A percentile compares a stretch with the other conserved stretches of the same genome.
These are phyloP conservation scores for Listronotus oregonensis DNA, from an alignment of 1,140 invertebrate species.

Conservation along the genomic window DNA sequence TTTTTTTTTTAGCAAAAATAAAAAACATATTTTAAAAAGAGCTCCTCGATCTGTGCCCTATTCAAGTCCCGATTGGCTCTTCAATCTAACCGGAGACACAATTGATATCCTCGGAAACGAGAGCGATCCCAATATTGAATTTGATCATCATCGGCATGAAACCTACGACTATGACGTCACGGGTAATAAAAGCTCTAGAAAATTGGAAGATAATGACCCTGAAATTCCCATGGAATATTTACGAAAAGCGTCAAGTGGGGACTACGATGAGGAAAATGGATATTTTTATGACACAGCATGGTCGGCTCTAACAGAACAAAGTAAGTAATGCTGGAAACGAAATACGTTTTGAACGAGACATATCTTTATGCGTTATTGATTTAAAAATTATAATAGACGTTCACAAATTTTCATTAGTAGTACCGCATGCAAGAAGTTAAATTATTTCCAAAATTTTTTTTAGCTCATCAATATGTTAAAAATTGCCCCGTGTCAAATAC, in stretches of 20 bases:
- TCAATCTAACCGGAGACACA: conserved; percentile 61
- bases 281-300: conserved; percentile 59
- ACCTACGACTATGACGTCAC: neutral
- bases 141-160: conserved; percentile 8
- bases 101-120: conserved; percentile 33
- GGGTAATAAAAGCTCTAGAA: neutral
- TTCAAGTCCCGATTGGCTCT: conserved; percentile 40
- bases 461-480: too few relatives aligned
- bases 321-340: too few relatives aligned
- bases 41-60: conserved; percentile 6
- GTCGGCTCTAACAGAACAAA: conserved; percentile 43
- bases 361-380: too few relatives aligned
- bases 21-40: conserved; percentile 6
- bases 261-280: conserved; percentile 53
- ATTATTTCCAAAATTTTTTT: too few relatives aligned
- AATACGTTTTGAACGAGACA: too few relatives aligned
- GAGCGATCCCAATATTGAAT: conserved; percentile 20
- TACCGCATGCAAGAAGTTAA: too few relatives aligned
- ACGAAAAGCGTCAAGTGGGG: conserved; percentile 28
- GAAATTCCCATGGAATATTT: conserved; percentile 25
- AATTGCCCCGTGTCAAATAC: too few relatives aligned
- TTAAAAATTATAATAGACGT: too few relatives aligned
- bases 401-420: too few relatives aligned
- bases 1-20: conserved; percentile 27
- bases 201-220: neutral